These are phyloP conservation scores for Tenthredo notha DNA, from an alignment of 2,888 invertebrate species.

Conservation along the genomic window DNA sequence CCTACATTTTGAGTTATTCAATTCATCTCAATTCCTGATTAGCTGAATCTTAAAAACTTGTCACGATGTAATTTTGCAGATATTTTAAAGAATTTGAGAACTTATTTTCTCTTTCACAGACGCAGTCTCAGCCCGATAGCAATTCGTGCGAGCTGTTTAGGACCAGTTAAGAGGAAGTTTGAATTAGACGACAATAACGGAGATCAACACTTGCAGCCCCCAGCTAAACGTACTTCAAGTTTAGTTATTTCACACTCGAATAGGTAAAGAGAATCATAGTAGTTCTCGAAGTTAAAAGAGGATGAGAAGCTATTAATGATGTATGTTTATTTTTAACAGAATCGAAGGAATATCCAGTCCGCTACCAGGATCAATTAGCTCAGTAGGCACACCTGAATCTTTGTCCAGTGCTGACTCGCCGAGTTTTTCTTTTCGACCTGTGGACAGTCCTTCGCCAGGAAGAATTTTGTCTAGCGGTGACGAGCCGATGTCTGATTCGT, in stretches of 20 bases:
- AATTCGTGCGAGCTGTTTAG: conserved; percentile 82
- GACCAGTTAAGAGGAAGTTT: conserved; percentile 83
- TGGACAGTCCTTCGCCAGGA: conserved; percentile 81
- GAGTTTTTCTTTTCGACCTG: conserved; percentile 80
- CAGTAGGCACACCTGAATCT: conserved; percentile 83
- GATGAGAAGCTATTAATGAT: not conserved
- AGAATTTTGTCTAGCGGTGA: conserved; percentile 74
- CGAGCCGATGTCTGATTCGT: conserved; percentile 75
- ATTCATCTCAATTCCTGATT: not conserved
- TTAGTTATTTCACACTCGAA: conserved; percentile 74
- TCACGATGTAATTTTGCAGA: not conserved
- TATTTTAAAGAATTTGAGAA: conserved; percentile 21
- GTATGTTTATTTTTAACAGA: conserved; percentile 60
- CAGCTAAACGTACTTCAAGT: conserved; percentile 75
- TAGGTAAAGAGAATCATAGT: conserved; percentile 65
- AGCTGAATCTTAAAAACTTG: not conserved
- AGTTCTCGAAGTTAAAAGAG: not conserved
- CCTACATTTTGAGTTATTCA: not conserved
- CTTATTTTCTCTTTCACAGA: conserved; percentile 65
- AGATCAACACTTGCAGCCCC: conserved; percentile 74
- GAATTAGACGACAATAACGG: conserved; percentile 81
- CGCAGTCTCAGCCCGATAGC: conserved; percentile 94
- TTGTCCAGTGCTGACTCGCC: conserved; percentile 83
- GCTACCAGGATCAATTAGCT: conserved; percentile 80
- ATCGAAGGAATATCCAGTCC: conserved; percentile 77